phyloP scores from a whole-genome alignment of 2,113 vertebrate species.

The Actinemys pallida region DNA sequence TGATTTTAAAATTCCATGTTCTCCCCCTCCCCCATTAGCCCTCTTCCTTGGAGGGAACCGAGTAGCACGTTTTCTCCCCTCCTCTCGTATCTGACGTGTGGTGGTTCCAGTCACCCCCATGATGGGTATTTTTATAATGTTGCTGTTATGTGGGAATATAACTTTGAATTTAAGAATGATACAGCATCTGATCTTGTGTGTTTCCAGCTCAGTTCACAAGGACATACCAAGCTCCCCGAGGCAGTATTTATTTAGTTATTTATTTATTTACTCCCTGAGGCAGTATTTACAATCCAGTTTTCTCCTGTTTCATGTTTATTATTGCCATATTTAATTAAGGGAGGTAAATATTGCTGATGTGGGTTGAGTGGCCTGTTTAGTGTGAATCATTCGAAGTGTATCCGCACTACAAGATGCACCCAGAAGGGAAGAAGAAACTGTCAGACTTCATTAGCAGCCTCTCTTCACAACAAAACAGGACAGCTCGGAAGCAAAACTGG shows the following conservation, averaged over 20 bases:
- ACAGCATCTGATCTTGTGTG: not conserved
- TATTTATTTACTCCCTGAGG: not conserved
- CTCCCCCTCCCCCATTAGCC: too few relatives aligned
- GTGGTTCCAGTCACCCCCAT: not conserved
- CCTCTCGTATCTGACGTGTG: fast-evolving
- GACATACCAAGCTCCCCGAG: not conserved
- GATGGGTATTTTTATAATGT: conserved; percentile 44
- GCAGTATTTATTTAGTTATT: not conserved
- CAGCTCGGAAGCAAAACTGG: not conserved
- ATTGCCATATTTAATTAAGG: conserved; percentile 71
- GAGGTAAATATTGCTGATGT: conserved; percentile 41
- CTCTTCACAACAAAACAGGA: not conserved
- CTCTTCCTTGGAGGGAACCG: fast-evolving
- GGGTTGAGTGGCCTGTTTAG: conserved; percentile 37
- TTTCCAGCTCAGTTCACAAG: not conserved
- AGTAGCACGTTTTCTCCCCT: not conserved
- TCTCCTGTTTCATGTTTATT: conserved; percentile 48
- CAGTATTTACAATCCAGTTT: conserved; percentile 13
- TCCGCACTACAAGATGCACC: not conserved
- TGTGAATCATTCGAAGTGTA: not conserved
- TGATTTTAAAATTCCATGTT: too few relatives aligned
- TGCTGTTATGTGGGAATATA: not conserved
- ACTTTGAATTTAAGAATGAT: conserved; percentile 1
- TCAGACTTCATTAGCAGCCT: not conserved
- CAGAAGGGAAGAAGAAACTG: not conserved